Evolutionary conservation across 1,140 invertebrate species (phyloP).

Genomic region (Zaprionus ghesquierei): DNA sequence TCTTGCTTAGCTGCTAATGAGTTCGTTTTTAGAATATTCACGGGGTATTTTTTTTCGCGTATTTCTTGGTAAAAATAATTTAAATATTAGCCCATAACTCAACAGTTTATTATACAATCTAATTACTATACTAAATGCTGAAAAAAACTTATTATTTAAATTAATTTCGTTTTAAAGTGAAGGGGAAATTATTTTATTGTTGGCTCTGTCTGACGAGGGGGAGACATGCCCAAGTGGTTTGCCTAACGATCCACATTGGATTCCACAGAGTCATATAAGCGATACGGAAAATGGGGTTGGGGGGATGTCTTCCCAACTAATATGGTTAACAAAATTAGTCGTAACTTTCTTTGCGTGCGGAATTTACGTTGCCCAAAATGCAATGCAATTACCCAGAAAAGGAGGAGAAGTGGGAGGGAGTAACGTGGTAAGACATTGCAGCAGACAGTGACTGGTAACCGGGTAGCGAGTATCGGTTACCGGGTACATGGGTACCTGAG

Average conservation of each 20-base stretch:
- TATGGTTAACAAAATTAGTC: conserved; percentile 11
- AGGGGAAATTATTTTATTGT: neutral
- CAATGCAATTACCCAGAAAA: conserved; percentile 15
- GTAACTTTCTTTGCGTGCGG: conserved; percentile 31
- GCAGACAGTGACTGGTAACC: neutral
- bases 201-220: neutral
- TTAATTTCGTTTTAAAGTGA: neutral
- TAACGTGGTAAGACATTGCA: neutral
- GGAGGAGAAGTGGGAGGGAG: too few species aligned
- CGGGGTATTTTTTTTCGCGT: neutral
- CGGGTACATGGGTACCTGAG: neutral
- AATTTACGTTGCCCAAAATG: conserved; percentile 31
- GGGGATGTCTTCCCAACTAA: neutral
- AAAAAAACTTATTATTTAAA: neutral
- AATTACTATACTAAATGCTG: neutral
- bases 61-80: conserved; percentile 11
- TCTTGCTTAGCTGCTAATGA: conserved; percentile 20
- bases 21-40: conserved; percentile 27
- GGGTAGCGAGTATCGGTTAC: neutral
- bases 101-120: neutral
- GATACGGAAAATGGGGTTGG: conserved; percentile 4
- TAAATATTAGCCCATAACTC: neutral
- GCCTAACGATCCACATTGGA: conserved; percentile 14
- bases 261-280: conserved; percentile 3
- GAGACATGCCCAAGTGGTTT: conserved; percentile 21